Evolutionary conservation across 2,797 vertebrate genomes (phyloP).

Genomic region (Sebastes minor): DNA sequence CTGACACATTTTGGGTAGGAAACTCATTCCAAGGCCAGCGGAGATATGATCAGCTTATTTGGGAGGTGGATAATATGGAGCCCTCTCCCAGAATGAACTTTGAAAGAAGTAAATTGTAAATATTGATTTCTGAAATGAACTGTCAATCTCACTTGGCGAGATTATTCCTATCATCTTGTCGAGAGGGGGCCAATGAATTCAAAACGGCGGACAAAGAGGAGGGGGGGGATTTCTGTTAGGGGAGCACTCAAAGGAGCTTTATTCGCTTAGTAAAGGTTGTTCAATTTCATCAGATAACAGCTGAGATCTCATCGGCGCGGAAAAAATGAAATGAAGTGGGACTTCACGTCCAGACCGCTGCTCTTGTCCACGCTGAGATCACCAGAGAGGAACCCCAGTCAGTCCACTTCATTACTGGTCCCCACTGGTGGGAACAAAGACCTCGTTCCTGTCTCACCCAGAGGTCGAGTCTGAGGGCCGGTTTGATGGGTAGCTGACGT

Average conservation of each 20-base stretch:
- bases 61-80: conserved; percentile 99
- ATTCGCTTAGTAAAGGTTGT: conserved; percentile 88
- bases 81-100: conserved; percentile 99
- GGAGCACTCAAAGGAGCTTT: conserved; percentile 90
- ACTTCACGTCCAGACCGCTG: conserved; percentile 86
- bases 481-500: conserved; percentile 81
- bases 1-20: conserved; percentile 92
- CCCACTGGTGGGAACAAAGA: conserved; percentile 86
- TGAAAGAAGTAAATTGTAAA: conserved; percentile 99
- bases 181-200: conserved; percentile 85
- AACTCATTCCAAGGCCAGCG: conserved; percentile 93
- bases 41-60: conserved; percentile 99
- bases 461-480: conserved; percentile 85
- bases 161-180: conserved; percentile 99
- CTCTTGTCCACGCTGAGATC: conserved; percentile 83
- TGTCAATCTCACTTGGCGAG: conserved; percentile 99
- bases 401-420: conserved; percentile 86
- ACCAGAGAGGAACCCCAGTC: conserved; percentile 71
- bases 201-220: conserved; percentile 91
- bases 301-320: conserved; percentile 88
- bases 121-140: conserved; percentile 99
- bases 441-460: conserved; percentile 82
- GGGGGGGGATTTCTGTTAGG: conserved; percentile 86
- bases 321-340: conserved; percentile 92
- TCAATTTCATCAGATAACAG: conserved; percentile 94